These are phyloP conservation scores for Myzus persicae DNA, from an alignment of 1,140 invertebrate genomes.

Conservation along the genomic window DNA sequence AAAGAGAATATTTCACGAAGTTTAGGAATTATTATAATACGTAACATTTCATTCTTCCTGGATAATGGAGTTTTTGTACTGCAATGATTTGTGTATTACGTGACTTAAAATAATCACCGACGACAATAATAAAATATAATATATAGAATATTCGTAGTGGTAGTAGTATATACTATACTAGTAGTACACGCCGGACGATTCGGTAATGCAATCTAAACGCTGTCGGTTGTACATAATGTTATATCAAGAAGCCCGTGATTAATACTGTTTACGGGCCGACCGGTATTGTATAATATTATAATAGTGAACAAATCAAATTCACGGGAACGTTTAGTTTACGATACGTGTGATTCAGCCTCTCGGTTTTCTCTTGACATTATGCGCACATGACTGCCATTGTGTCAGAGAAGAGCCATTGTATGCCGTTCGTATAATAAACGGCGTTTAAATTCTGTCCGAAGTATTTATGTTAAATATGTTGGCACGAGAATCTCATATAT, in stretches of 20 bases:
- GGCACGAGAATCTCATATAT: slow-evolving; percentile 1
- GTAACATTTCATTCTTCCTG: not conserved
- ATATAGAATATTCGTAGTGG: not conserved
- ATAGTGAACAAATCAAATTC: slow-evolving; percentile 33
- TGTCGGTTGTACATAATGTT: not conserved
- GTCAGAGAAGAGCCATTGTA: slow-evolving; percentile 40
- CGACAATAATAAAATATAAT: slow-evolving; percentile 28
- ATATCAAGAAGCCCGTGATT: not conserved
- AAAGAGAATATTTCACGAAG: not conserved
- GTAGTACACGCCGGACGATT: not conserved
- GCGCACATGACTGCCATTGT: slow-evolving; percentile 47
- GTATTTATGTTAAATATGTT: slow-evolving; percentile 39
- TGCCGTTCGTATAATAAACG: slow-evolving; percentile 33
- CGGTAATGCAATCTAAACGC: slow-evolving; percentile 5
- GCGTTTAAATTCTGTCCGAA: slow-evolving; percentile 51
- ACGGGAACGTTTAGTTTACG: slow-evolving; percentile 33
- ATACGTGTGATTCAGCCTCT: slow-evolving; percentile 23
- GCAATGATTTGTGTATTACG: slow-evolving; percentile 1
- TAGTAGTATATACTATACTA: too few species aligned
- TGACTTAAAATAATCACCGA: slow-evolving; percentile 6
- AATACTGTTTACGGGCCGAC: not conserved
- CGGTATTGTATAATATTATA: not conserved
- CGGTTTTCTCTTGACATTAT: slow-evolving; percentile 29
- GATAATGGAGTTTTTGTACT: not conserved
- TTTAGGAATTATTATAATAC: slow-evolving; percentile 3